Base-by-base conservation (phyloP, 2,888 invertebrate genomes). In the Drosophila monieri region DNA sequence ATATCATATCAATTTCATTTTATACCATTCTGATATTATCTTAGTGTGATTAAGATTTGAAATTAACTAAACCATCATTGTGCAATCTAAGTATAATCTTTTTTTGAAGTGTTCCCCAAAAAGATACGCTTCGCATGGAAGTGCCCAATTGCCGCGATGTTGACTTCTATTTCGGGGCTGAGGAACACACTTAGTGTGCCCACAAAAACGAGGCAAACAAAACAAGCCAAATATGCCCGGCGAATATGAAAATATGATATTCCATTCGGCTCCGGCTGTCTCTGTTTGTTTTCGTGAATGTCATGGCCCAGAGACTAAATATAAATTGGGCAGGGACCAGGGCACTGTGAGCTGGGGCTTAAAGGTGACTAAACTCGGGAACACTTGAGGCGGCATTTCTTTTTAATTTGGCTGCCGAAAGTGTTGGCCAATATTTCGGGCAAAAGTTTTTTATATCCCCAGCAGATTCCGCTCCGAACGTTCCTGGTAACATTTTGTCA, bases 381-480 rank as follows among this genome's bases (percentile, higher is more conserved):
- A 35, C 8, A 35, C 44, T 39, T 51, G 37, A 35, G 21, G 37
- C 30, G 25, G 44, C 59, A 47, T 47, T 55, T 57, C 35, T 57
- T 71, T 71, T 78, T 77, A 66, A 71, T 75, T 69, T 69, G 71
- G 52, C n/a, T 46, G 23, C 25, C 67, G 52, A 75, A 43, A 43
- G 74, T 83, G 69, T 77, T 73, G 78, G 51, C 37, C 60, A 76
- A 76, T 64, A 65, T 72, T 65, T 64, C 56, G 65, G 74, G 39
- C 6, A 35, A 72, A 80, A 77, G 58, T 79, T 81, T 61, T 43
- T 84, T 79, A 83, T 80, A 25, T 66, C 81, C 73, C 57, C 55
- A 78, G 67, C 80, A 80, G 79, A 80, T 74, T 80, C 69, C 46
- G 18, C 25, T 32, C 3, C 15, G 37, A 39, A 41, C 61, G 55